Evolutionary conservation across 35 echinoderm and acorn worm species (phyloP), one percentile per base, ranked within the genome.

Genomic region (Lytechinus pictus): DNA sequence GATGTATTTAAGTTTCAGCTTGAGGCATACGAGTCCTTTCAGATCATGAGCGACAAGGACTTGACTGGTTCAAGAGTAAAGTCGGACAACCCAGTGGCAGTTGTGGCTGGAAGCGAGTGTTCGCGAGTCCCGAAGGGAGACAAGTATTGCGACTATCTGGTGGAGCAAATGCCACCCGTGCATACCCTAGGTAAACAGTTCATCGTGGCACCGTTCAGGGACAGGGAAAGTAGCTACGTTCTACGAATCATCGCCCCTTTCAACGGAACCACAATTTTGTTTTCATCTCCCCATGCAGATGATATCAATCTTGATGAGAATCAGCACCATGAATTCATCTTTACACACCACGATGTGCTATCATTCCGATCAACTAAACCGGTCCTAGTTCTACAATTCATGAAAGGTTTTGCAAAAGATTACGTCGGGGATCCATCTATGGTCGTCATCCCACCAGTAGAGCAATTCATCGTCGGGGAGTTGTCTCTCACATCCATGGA

Each of bases 81-180:
- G 86, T 94, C 98, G 9, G 96, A 97, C 44, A 92, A 92, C 56
- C 94, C 97, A 1, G 72, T 99, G 8, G 97, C 98, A 1, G 98
- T 99, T 0, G 28, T 97, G 7, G 94, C 94, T 44, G 98, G 98
- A 52, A 92, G 94, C 16, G 96, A 97, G 9, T 99, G 98, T 55
- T 95, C 98, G 8, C 79, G 95, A 14, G 97, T 99, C 6, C 98
- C 98, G 6, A 27, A 33, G 10, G 90, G 61, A 55, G 92, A 95
- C 52, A 94, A 94, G 28, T 94, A 97, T 53, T 99, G 98, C 92
- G 98, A 99, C 66, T 97, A 99, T 44, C 57, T 99, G 12, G 96
- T 99, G 19, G 98, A 99, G 95, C 96, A 95, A 89, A 92, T 99
- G 57, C 98, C 98, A 53, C 97, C 98, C 0, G 96, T 97, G 28